A percentile compares a stretch with the other conserved stretches of the same genome.
These are phyloP conservation scores for Clarias fuscus DNA, from an alignment of 2,797 vertebrate species.

Conservation along the genomic window DNA sequence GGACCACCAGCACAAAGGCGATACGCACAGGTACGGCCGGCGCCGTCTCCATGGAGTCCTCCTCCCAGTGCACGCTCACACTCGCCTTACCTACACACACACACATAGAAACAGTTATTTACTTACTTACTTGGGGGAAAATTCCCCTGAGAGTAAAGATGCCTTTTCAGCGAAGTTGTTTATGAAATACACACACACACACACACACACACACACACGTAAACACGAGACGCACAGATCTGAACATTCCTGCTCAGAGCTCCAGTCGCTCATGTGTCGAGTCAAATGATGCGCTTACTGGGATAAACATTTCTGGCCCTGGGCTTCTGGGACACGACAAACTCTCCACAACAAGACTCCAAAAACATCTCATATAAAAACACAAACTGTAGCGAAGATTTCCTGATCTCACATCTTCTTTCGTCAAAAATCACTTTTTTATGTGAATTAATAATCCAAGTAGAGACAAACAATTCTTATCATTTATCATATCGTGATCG, in stretches of 20 bases:
- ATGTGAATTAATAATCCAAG: too few relatives aligned
- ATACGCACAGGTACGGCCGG: slow-evolving; percentile 87
- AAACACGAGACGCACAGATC: neutral
- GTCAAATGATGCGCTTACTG: neutral
- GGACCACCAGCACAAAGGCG: slow-evolving; percentile 92
- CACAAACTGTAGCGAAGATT: too few relatives aligned
- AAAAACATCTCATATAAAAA: too few relatives aligned
- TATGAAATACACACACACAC: neutral
- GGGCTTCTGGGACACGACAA: neutral
- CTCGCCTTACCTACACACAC: slow-evolving; percentile 86
- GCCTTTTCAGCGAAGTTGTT: neutral
- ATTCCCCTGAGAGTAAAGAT: too few relatives aligned
- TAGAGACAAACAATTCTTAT: too few relatives aligned
- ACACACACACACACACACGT: slow-evolving; percentile 16
- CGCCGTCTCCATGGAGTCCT: slow-evolving; percentile 87
- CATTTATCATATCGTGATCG: too few relatives aligned
- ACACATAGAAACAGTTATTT: slow-evolving; percentile 14
- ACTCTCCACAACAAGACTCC: neutral
- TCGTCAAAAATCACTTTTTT: too few relatives aligned
- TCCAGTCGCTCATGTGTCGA: neutral
- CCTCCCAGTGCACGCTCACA: slow-evolving; percentile 92
- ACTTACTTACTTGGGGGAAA: neutral
- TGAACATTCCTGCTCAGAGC: neutral
- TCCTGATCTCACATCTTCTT: too few relatives aligned
- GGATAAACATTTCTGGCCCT: fast-evolving